These are phyloP conservation scores for Frankliniella intonsa DNA, from an alignment of 2,888 invertebrate species.

Conservation along the genomic window DNA sequence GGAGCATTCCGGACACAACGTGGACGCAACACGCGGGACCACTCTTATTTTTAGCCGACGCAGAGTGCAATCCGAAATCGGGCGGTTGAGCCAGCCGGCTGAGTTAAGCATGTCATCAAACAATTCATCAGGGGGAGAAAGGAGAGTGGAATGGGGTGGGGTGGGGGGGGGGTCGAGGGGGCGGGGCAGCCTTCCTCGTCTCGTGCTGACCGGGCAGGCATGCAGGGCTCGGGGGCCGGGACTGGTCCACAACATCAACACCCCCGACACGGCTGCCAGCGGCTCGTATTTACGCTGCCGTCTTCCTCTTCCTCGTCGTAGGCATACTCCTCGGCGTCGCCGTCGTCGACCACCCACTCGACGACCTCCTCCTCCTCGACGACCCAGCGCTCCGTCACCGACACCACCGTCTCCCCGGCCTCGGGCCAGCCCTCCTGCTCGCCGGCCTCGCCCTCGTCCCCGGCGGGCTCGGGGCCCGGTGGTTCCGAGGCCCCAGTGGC, in stretches of 20 bases:
- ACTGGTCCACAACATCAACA: background rate
- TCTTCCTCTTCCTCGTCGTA: background rate
- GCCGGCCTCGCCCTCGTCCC: background rate
- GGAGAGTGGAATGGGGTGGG: background rate
- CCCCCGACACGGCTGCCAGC: background rate
- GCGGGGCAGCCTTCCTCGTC: background rate
- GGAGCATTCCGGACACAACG: background rate
- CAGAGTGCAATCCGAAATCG: background rate
- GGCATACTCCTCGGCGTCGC: background rate
- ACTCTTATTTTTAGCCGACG: background rate
- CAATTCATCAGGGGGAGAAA: background rate
- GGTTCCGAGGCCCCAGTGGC: background rate
- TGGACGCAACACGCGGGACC: background rate
- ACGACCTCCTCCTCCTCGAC: background rate
- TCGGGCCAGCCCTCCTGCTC: background rate
- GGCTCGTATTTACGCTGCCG: background rate
- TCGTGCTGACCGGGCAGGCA: conserved; percentile 4
- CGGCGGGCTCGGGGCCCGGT: background rate
- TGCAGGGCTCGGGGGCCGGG: background rate
- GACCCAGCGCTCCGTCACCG: background rate
- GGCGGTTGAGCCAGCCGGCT: background rate
- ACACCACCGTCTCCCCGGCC: background rate
- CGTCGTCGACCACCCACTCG: background rate
- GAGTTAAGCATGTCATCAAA: conserved; percentile 1
- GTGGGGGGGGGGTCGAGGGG: background rate